phyloP scores from a whole-genome alignment of 2,888 invertebrate genomes.

The Colostygia pectinataria region DNA sequence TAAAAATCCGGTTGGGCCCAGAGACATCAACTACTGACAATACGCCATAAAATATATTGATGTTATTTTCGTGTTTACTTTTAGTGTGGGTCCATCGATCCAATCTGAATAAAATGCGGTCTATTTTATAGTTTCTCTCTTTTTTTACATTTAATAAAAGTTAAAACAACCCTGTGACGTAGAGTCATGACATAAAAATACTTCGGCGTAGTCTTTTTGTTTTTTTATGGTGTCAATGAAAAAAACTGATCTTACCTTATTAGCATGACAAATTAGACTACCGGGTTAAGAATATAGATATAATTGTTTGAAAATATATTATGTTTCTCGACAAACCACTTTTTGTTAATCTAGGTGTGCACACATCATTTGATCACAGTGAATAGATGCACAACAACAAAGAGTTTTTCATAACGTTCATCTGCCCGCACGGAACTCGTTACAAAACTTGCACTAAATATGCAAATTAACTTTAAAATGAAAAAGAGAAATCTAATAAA shows the following conservation, averaged over 20 bases:
- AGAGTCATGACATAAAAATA: neutral
- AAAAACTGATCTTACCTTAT: no score
- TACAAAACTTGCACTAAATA: slow-evolving; percentile 26
- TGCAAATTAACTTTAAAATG: slow-evolving; percentile 38
- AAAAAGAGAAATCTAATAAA: slow-evolving; percentile 40
- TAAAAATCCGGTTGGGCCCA: slow-evolving; percentile 20
- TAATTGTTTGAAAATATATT: no score
- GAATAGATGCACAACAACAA: neutral
- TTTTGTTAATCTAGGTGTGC: no score
- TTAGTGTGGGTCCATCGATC: slow-evolving; percentile 22
- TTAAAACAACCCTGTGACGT: slow-evolving; percentile 2
- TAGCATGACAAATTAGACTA: no score
- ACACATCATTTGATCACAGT: neutral
- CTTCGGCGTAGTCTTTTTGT: no score
- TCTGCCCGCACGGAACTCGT: neutral
- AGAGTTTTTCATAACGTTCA: neutral
- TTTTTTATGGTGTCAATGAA: no score
- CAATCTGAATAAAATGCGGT: slow-evolving; percentile 27
- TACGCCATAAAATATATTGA: slow-evolving; percentile 26
- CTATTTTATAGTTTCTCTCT: slow-evolving; percentile 14
- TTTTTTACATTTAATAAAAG: slow-evolving; percentile 11
- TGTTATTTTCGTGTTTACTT: slow-evolving; percentile 26
- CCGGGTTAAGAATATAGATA: no score
- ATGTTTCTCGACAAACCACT: no score
- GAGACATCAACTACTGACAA: slow-evolving; percentile 27